These are phyloP conservation scores for Pollenia angustigena DNA, from an alignment of 2,888 invertebrate species.

Conservation along the genomic window DNA sequence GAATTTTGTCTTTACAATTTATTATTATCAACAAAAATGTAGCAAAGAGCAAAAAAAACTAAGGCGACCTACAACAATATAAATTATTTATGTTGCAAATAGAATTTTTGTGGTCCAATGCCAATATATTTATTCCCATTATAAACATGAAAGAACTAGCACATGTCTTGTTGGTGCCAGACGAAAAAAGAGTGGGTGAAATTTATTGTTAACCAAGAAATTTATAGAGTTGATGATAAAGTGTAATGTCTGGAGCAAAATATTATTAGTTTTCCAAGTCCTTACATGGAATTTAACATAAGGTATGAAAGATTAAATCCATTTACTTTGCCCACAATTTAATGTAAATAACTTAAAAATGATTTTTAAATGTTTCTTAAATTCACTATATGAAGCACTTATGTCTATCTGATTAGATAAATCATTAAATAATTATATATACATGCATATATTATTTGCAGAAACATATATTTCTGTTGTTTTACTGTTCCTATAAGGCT, in stretches of 20 bases:
- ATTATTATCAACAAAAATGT: slow-evolving; percentile 57
- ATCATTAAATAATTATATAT: too few species aligned
- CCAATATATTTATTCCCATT: slow-evolving; percentile 51
- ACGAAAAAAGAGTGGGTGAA: neutral
- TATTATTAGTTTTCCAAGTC: too few species aligned
- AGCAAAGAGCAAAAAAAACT: slow-evolving; percentile 17
- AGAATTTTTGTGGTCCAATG: slow-evolving; percentile 67
- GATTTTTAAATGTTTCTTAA: too few species aligned
- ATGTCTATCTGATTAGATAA: too few species aligned
- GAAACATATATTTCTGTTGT: too few species aligned
- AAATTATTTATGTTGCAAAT: slow-evolving; percentile 71
- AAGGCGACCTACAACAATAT: slow-evolving; percentile 47
- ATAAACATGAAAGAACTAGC: slow-evolving; percentile 24
- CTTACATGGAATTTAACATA: too few species aligned
- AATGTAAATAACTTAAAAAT: too few species aligned
- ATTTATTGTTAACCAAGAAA: slow-evolving; percentile 16
- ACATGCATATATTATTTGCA: too few species aligned
- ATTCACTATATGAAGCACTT: too few species aligned
- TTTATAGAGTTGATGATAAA: neutral
- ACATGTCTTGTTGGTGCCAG: slow-evolving; percentile 38
- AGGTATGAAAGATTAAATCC: too few species aligned
- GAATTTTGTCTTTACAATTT: slow-evolving; percentile 66
- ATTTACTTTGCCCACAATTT: too few species aligned
- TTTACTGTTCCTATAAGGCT: too few species aligned
- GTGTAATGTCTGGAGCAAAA: neutral